Base-by-base conservation (phyloP, 2,797 vertebrate genomes). In the Loris lydekkerianus region DNA sequence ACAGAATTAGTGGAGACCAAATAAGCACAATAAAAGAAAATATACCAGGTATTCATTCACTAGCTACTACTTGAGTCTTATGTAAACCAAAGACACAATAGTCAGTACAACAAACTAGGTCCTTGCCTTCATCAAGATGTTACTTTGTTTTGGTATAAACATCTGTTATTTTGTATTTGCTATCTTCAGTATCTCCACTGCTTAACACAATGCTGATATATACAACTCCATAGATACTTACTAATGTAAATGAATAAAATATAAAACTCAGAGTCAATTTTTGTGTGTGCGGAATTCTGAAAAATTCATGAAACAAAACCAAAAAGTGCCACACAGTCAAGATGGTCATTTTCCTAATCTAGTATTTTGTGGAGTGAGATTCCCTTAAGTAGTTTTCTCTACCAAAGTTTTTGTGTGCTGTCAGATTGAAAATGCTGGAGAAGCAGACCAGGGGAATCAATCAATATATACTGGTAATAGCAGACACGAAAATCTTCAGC, bases 401-500 rank as follows among this genome's bases (percentile, higher is more conserved):
- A 20, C 56, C 61, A 53, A 94, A 88, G n/a, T 75, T 78, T 84
- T 89, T 89, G 46, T 91, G n/a, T 81, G n/a, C 34, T 80, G 5
- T 56, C 58, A 83, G 78, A 69, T 37, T 86, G 91, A 91, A 92
- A 95, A 93, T 76, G 63, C 77, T 84, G 60, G 13, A 17, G 61
- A 81, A 82, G 61, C 46, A 67, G 56, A 63, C 29, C 15, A 81
- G 72, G 40, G 31, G 34, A 93, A 77, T 91, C 83, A 84, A 61
- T 93, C 78, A 91, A 73, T 95, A 91, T 27, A 46, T 27, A 40
- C 37, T 0, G 0, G 69, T 69, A 82, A 90, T 56, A 92, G 76
- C n/a, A 82, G 53, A 67, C 43, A 92, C 91, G 85, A 88, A 76
- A 96, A 69, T 78, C 81, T 82, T 93, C 63, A 95, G 37, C 61